phyloP scores from a whole-genome alignment of 2,113 vertebrate species.

The Pluvialis apricaria region DNA sequence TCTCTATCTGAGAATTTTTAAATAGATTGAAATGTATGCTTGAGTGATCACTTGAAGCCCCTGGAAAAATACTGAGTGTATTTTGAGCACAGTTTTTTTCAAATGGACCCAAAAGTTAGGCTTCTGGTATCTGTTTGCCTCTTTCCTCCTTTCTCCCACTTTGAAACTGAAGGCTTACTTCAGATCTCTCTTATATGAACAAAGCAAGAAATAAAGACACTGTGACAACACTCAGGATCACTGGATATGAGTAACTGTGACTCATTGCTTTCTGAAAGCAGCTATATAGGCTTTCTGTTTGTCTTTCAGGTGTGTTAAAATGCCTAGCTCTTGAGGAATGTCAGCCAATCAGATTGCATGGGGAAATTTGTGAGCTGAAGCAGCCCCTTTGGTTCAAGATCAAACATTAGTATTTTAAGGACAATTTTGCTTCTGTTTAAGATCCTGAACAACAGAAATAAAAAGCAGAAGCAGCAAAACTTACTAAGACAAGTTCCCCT shows the following conservation, averaged over 20 bases:
- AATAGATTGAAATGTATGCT: not conserved
- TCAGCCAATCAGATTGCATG: not conserved
- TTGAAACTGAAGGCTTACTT: not conserved
- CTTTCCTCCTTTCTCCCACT: not conserved
- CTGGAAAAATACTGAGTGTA: not conserved
- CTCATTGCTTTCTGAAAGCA: not conserved
- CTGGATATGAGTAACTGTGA: not conserved
- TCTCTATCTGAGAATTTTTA: not conserved
- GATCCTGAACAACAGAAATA: not conserved
- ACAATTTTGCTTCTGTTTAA: not conserved
- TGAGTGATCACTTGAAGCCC: not conserved
- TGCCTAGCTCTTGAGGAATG: not conserved
- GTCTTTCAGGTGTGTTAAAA: not conserved
- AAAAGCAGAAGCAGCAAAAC: not conserved
- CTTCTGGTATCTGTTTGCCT: not conserved
- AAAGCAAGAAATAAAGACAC: not conserved
- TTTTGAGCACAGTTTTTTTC: not conserved
- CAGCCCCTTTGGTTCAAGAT: not conserved
- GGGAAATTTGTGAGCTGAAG: not conserved
- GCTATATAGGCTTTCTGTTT: not conserved
- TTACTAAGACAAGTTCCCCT: not conserved
- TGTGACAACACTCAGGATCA: not conserved
- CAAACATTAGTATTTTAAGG: not conserved
- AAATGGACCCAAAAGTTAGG: not conserved
- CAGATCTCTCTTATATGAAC: not conserved